Conservation (phyloP, 2,888 invertebrate species). For the Polia nebulosa region DNA sequence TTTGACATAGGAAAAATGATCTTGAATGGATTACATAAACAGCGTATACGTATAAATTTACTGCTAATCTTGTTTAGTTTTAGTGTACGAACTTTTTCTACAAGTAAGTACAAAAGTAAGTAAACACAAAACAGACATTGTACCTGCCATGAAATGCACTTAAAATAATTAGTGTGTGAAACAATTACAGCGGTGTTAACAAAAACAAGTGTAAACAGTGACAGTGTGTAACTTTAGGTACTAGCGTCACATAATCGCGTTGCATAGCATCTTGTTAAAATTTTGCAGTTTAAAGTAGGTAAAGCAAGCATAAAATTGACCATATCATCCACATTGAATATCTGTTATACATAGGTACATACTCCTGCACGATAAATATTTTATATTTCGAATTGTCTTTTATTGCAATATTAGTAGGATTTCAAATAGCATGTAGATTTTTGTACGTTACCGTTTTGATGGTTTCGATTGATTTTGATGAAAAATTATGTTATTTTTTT, state of each 20-base stretch:
- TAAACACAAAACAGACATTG: slow-evolving; percentile 3
- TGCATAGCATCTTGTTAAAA: background rate
- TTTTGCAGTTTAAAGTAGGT: background rate
- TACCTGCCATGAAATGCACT: background rate
- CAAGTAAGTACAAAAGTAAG: slow-evolving; percentile 16
- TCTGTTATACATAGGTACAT: background rate
- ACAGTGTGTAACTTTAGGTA: background rate
- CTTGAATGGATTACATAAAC: slow-evolving; percentile 40
- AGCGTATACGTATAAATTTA: slow-evolving; percentile 26
- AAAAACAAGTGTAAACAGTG: slow-evolving; percentile 2
- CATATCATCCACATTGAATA: background rate
- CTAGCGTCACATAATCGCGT: background rate
- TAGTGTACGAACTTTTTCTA: slow-evolving; percentile 3
- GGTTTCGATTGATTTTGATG: no score
- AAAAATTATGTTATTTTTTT: no score
- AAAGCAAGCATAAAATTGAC: background rate
- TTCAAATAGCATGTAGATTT: background rate
- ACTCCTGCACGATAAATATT: background rate
- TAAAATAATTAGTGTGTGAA: background rate
- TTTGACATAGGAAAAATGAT: slow-evolving; percentile 47
- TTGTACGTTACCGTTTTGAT: background rate
- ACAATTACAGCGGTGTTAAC: background rate
- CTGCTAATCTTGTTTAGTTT: background rate
- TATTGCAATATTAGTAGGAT: slow-evolving; percentile 4
- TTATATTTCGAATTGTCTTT: background rate